phyloP scores from a whole-genome alignment of 2,888 invertebrate species.

The Bellardia pandia region DNA sequence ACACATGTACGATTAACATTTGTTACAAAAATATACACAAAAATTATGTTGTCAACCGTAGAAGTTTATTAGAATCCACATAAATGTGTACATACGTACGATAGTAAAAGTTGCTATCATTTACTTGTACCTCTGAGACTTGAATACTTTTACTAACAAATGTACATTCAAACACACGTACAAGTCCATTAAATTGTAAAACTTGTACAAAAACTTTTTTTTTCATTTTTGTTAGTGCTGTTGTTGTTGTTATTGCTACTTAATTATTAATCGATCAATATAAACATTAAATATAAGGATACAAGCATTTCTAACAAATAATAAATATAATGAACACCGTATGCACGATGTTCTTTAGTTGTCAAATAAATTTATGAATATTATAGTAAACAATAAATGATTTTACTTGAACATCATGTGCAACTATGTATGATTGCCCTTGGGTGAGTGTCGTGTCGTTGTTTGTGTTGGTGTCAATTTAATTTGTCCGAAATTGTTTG shows the following conservation, averaged over 20 bases:
- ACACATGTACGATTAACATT: no score
- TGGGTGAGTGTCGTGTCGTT: not conserved
- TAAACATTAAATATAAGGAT: not conserved
- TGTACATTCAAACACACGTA: not conserved
- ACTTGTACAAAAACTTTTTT: not conserved
- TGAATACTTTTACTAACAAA: not conserved
- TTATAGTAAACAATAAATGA: conserved; percentile 1
- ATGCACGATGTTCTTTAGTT: not conserved
- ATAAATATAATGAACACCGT: not conserved
- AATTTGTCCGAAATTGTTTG: conserved; percentile 11
- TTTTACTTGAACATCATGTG: not conserved
- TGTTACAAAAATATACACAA: no score
- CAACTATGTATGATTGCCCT: not conserved
- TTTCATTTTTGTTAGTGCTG: not conserved
- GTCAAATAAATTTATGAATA: conserved; percentile 9
- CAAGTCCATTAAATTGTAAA: conserved; percentile 1
- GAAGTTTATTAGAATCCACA: no score
- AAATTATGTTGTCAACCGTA: no score
- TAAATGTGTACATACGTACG: no score
- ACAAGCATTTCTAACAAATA: not conserved
- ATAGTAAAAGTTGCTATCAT: not conserved
- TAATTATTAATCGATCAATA: conserved; percentile 38
- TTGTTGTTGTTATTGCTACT: conserved; percentile 1
- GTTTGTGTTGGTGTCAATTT: not conserved
- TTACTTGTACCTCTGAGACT: not conserved